Conservation (phyloP, 2,888 invertebrate genomes). For the Noctua fimbriata region DNA sequence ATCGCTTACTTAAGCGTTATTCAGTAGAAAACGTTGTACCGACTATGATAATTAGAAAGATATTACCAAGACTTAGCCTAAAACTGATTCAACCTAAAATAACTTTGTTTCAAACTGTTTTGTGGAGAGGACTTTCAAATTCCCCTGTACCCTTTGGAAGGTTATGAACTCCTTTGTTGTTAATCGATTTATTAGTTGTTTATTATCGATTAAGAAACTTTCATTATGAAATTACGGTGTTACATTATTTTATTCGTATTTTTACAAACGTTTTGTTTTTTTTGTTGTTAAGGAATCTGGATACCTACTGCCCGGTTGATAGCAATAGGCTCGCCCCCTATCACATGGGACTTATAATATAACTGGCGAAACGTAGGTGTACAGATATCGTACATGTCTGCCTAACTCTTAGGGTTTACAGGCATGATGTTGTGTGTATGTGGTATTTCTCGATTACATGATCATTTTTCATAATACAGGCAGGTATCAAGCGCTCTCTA, state of each 20-base stretch:
- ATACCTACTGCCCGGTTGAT: neutral
- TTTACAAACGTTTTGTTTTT: neutral
- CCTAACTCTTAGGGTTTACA: neutral
- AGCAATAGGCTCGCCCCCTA: neutral
- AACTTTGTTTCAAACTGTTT: conserved; percentile 29
- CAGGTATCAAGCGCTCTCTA: neutral
- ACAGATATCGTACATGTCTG: neutral
- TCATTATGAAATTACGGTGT: neutral
- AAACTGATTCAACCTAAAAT: conserved; percentile 14
- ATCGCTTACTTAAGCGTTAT: neutral
- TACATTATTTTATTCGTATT: neutral
- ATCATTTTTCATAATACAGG: too few relatives aligned
- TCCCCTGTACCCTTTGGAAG: conserved; percentile 4
- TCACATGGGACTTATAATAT: neutral
- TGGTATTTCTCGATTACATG: neutral
- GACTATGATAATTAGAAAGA: conserved; percentile 24
- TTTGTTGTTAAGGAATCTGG: neutral
- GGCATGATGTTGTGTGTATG: neutral
- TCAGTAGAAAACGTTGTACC: neutral
- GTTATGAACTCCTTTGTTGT: conserved; percentile 24
- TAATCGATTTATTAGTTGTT: conserved; percentile 16
- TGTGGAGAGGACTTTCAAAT: conserved; percentile 29
- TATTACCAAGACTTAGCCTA: conserved; percentile 13
- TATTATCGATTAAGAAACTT: conserved; percentile 10
- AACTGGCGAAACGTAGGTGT: neutral